A percentile compares a stretch with the other conserved stretches of the same genome.
These are phyloP conservation scores for Pseudonaja textilis DNA, from an alignment of 2,113 vertebrate species.

Conservation along the genomic window DNA sequence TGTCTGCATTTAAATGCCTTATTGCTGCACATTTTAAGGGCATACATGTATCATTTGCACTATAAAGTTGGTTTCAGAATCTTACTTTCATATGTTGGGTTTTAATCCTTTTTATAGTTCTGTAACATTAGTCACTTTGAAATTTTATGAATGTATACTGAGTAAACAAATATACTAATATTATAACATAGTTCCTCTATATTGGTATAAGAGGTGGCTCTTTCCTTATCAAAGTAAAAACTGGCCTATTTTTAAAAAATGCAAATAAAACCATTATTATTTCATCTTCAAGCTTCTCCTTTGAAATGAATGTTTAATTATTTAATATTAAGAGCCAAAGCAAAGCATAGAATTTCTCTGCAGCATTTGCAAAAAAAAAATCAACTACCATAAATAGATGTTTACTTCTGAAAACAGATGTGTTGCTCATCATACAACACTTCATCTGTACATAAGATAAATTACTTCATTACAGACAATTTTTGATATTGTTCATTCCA, in stretches of 20 bases:
- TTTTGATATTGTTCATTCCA: neutral
- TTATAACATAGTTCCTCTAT: neutral
- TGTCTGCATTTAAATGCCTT: neutral
- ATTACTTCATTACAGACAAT: neutral
- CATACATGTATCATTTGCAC: neutral
- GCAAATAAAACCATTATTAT: neutral
- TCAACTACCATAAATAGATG: conserved; percentile 14
- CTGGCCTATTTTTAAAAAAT: neutral
- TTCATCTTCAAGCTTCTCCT: conserved; percentile 33
- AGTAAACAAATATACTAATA: neutral
- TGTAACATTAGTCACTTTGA: neutral
- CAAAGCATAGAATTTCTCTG: conserved; percentile 23
- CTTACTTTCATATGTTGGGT: neutral
- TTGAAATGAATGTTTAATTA: conserved; percentile 23
- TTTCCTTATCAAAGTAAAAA: neutral
- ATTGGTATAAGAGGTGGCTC: neutral
- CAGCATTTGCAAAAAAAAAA: conserved; percentile 32
- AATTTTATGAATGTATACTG: neutral
- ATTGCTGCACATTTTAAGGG: neutral
- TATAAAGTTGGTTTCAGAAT: neutral
- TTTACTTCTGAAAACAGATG: conserved; percentile 39
- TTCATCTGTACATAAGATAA: conserved; percentile 8
- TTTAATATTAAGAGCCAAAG: conserved; percentile 42
- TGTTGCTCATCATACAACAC: conserved; percentile 30
- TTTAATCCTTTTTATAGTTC: neutral